A percentile compares a stretch with the other conserved stretches of the same genome.
phyloP scores from a whole-genome alignment of 2,113 vertebrate species.

The Sorex araneus region DNA sequence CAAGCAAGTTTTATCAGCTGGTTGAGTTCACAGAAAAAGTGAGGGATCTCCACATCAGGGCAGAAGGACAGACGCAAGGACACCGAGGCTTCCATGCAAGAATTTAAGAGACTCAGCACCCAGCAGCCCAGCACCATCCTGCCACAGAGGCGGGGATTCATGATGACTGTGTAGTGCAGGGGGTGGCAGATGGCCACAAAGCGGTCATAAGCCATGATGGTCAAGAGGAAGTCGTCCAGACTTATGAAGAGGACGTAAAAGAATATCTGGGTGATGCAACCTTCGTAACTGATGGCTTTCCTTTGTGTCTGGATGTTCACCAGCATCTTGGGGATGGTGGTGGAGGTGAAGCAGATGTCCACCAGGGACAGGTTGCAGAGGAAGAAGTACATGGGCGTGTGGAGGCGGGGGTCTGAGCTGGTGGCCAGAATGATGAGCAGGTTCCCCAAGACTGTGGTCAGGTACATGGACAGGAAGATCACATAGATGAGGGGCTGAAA shows the following conservation, averaged over 20 bases:
- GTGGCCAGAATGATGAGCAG: neutral
- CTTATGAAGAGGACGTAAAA: neutral
- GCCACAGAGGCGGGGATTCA: neutral
- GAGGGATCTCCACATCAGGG: neutral
- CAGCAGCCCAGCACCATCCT: neutral
- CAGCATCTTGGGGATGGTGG: neutral
- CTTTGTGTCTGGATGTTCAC: neutral
- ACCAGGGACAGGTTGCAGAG: neutral
- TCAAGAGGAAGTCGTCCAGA: neutral
- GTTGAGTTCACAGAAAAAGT: neutral
- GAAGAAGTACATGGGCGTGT: neutral
- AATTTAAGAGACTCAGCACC: neutral
- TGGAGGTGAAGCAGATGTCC: neutral
- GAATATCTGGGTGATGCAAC: neutral
- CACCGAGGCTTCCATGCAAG: neutral
- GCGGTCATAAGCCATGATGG: neutral
- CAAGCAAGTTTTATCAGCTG: neutral
- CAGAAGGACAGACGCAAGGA: neutral
- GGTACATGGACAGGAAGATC: conserved; percentile 20
- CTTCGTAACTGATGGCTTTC: neutral
- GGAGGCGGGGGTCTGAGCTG: neutral
- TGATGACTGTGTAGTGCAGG: neutral
- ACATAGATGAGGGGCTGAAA: neutral
- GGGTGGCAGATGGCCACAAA: neutral
- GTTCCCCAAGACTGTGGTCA: neutral